Evolutionary conservation across 1,140 invertebrate genomes (phyloP), one percentile per base, ranked within the genome.

Genomic region (Bombus soroeensis): DNA sequence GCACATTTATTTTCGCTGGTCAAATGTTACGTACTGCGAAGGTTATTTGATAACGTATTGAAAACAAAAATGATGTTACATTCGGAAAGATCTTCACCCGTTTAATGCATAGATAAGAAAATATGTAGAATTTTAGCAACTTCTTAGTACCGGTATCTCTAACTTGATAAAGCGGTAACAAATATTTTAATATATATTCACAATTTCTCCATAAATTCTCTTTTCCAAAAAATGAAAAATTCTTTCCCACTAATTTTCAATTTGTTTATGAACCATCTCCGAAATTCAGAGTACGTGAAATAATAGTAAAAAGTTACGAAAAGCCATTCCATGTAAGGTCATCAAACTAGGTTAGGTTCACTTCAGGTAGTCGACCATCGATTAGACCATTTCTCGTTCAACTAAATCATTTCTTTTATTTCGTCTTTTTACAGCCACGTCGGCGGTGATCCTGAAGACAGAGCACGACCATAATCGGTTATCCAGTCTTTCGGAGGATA

Each of bases 391-490:
- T 47, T 28, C 37, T 2, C 39, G 13, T 28, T 6, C 39, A 64
- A 57, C 18, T 2, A 22, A 78, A 8, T 84, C 13, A 62, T 39
- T 10, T 62, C 47, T 39, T 73, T 1, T 84, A 70, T 70, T 73
- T 87, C 12, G 12, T 84, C 72, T 89, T 80, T 71, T 28, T 3
- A 64, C 91, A 95, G 94, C 93, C 15, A 92, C 94, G 43, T 93
- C 94, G 79, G 92, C 93, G 77, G 87, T 93, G 32, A 94, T 95
- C 73, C 87, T 94, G 3, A 94, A 94, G 37, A 83, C 90, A 5
- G 93, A 94, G 53, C 85, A 91, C 41, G 94, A 94, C 15, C 91
- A 91, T 70, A 90, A 93, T 87, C 93, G 86, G 59, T 76, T 94
- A 64, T 90, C 92, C 18, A 93, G 91, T 68, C 88, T 95, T 62